These are phyloP conservation scores for Drosophila emarginata DNA, from an alignment of 2,888 invertebrate species.

Conservation along the genomic window DNA sequence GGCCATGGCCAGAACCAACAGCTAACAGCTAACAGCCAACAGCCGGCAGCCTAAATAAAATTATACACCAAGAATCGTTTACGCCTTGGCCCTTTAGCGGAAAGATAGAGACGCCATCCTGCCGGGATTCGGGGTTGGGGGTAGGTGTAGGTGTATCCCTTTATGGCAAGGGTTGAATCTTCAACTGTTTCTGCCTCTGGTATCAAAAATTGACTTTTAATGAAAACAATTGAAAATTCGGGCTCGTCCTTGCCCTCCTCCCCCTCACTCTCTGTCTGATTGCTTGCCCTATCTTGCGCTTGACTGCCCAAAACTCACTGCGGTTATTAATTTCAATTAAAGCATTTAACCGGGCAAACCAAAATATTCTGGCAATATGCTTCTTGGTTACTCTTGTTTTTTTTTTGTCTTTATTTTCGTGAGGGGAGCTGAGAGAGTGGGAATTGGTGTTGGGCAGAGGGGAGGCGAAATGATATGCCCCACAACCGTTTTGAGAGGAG, in stretches of 20 bases:
- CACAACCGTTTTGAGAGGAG: neutral
- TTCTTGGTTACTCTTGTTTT: constrained; percentile 14
- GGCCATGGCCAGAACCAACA: constrained; percentile 58
- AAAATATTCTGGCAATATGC: constrained; percentile 58
- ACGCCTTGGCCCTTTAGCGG: constrained; percentile 19
- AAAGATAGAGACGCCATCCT: neutral
- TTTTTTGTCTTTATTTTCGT: constrained; percentile 33
- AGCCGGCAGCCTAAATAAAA: constrained; percentile 69
- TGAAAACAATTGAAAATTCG: constrained; percentile 78
- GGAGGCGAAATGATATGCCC: neutral
- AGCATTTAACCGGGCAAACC: constrained; percentile 74
- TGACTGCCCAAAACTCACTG: constrained; percentile 55
- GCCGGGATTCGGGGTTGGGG: neutral
- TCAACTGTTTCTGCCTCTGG: constrained; percentile 19
- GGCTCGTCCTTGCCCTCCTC: constrained; percentile 20
- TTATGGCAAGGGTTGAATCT: constrained; percentile 52
- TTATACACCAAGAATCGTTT: constrained; percentile 59
- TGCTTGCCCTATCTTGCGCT: constrained; percentile 11
- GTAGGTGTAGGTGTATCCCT: neutral
- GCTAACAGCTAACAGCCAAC: constrained; percentile 20
- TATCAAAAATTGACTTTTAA: constrained; percentile 73
- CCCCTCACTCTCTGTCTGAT: neutral
- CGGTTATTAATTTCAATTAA: constrained; percentile 80
- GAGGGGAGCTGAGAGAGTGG: constrained; percentile 51
- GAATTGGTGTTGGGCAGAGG: neutral